Percentiles rank a stretch among this genome's conserved stretches.
Evolutionary conservation across 2,888 invertebrate species (phyloP).

Genomic region (Ornithoptera priamus): DNA sequence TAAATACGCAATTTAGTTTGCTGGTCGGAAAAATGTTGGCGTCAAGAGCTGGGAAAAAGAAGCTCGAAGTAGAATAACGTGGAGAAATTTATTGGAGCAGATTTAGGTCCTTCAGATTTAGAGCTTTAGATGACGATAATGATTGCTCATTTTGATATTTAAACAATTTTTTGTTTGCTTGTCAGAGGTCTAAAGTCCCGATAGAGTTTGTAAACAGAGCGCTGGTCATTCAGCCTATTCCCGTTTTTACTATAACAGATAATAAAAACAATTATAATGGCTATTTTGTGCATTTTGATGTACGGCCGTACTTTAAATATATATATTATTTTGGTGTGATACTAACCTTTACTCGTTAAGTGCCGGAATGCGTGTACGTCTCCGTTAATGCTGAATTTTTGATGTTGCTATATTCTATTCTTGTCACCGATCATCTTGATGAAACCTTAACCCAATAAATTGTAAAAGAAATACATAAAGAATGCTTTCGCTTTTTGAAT

Average conservation of each 20-base stretch:
- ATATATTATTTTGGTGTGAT: neutral
- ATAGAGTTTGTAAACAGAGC: no score
- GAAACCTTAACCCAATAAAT: neutral
- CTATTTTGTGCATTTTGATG: neutral
- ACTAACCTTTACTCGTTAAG: neutral
- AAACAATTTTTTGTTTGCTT: no score
- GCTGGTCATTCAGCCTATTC: no score
- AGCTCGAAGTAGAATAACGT: no score
- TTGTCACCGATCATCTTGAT: neutral
- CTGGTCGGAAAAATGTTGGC: neutral
- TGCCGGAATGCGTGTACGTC: neutral
- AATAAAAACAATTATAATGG: neutral
- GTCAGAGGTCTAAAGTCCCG: no score
- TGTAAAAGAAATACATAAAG: neutral
- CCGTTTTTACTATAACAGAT: no score
- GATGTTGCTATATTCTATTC: neutral
- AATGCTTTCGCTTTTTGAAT: slow-evolving; percentile 42
- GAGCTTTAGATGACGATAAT: no score
- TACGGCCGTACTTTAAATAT: neutral
- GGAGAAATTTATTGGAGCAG: no score
- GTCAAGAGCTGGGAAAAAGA: no score
- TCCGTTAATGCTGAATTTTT: neutral
- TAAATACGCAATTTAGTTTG: slow-evolving; percentile 22
- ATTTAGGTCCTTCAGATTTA: no score
- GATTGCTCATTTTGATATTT: no score